Conservation (phyloP, 2,797 vertebrate species). For the Petrocephalus schoutedeni region DNA sequence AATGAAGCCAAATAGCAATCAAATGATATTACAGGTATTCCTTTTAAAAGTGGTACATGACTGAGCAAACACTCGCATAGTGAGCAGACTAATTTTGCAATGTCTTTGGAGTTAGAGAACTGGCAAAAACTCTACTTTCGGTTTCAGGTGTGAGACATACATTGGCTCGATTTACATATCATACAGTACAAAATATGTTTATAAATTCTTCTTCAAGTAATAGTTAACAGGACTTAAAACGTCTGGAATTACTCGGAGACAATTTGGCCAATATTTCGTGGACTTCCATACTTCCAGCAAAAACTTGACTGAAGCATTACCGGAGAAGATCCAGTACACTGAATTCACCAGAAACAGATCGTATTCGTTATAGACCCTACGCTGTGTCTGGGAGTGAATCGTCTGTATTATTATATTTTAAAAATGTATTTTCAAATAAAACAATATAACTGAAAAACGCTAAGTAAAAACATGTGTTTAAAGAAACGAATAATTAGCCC, state of each 20-base stretch:
- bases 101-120: slow-evolving; percentile 11
- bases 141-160: slow-evolving; percentile 33
- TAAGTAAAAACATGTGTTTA: neutral
- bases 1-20: slow-evolving; percentile 29
- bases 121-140: slow-evolving; percentile 35
- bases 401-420: neutral
- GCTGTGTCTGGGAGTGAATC: neutral
- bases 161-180: neutral
- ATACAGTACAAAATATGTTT: neutral
- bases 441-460: neutral
- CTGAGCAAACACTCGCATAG: neutral
- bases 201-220: neutral
- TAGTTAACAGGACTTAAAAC: neutral
- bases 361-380: neutral
- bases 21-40: neutral
- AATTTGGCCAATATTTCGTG: neutral
- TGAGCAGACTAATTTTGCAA: neutral
- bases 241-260: neutral
- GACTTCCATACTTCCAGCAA: neutral
- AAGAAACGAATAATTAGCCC: neutral
- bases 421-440: neutral
- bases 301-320: neutral
- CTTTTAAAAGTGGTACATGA: neutral
- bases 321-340: neutral
- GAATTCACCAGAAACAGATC: neutral